Percentiles rank a stretch among this genome's conserved stretches.
These are phyloP conservation scores for Musca vetustissima DNA, from an alignment of 1,140 invertebrate species.

Conservation along the genomic window DNA sequence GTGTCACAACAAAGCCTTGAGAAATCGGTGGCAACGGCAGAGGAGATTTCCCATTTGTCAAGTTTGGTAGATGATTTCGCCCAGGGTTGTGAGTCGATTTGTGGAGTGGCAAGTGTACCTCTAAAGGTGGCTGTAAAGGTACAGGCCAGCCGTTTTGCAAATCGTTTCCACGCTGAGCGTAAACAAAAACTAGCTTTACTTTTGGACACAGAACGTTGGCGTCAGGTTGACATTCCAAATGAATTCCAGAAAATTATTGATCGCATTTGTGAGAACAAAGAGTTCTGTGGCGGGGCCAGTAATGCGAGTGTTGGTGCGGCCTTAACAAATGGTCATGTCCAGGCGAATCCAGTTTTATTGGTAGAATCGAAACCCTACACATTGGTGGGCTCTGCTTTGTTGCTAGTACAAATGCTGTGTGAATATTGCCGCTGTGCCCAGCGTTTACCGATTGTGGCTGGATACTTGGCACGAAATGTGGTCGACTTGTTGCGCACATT, in stretches of 20 bases:
- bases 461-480: constrained; percentile 74
- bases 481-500: constrained; percentile 86
- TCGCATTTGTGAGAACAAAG: constrained; percentile 62
- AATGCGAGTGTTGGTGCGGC: constrained; percentile 35
- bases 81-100: constrained; percentile 73
- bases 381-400: constrained; percentile 81
- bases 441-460: constrained; percentile 66
- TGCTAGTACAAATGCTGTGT: constrained; percentile 83
- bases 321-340: constrained; percentile 35
- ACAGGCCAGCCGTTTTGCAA: constrained; percentile 87
- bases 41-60: constrained; percentile 78
- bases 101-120: constrained; percentile 76
- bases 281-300: constrained; percentile 41
- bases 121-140: constrained; percentile 81
- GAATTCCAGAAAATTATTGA: constrained; percentile 86
- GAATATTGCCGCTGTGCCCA: constrained; percentile 85
- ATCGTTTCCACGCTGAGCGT: constrained; percentile 86
- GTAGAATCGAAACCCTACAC: constrained; percentile 82
- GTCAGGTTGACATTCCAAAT: constrained; percentile 83
- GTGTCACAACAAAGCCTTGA: constrained; percentile 74
- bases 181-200: constrained; percentile 81
- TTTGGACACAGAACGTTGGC: constrained; percentile 92
- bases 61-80: constrained; percentile 80
- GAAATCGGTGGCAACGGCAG: constrained; percentile 65
- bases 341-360: constrained; percentile 62